Base-by-base conservation (phyloP, 2,888 invertebrate species). In the Ormyrus nitidulus region DNA sequence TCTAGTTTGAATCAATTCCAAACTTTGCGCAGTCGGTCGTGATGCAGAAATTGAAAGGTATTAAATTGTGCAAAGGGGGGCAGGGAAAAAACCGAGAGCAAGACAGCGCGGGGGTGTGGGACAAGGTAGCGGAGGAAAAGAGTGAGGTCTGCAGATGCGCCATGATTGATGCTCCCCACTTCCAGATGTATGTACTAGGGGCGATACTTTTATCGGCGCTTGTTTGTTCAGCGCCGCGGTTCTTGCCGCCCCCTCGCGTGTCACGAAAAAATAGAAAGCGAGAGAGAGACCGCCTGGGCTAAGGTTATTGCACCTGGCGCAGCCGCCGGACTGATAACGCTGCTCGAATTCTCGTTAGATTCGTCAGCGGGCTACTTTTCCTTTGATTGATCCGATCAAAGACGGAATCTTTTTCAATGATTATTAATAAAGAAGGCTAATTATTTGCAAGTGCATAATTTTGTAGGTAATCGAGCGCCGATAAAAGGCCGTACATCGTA, bases 111-210 rank as follows among this genome's bases (percentile, higher is more conserved):
- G 59, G 46, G 53, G 44, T 34, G 9, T 19, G 49, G 13, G 13
- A 66, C 34, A 53, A n/a, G 62, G 48, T 61, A 59, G 46, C 59
- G 53, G 61, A 72, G 53, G 83, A 83, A 84, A 85, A 84, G 81
- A 83, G 84, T 81, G 82, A 86, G 86, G 86, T 85, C 84, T 88
- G 88, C 90, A 90, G 89, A 90, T 90, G 90, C 87, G 88, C 84
- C 88, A 87, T 90, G 90, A 90, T 90, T 90, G 90, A 90, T 90
- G 90, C 86, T 90, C 88, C 88, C 86, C 86, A 88, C 89, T 90
- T 89, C 89, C 89, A 90, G 90, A 90, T 90, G 90, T 88, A 90
- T 90, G 90, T 87, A 86, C 86, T 86, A 84, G 86, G 85, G 86
- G 83, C 85, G 86, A 86, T 88, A 90, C 89, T 90, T 90, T 90